Conservation (phyloP, 2,113 vertebrate genomes). For the Sigmodon hispidus region DNA sequence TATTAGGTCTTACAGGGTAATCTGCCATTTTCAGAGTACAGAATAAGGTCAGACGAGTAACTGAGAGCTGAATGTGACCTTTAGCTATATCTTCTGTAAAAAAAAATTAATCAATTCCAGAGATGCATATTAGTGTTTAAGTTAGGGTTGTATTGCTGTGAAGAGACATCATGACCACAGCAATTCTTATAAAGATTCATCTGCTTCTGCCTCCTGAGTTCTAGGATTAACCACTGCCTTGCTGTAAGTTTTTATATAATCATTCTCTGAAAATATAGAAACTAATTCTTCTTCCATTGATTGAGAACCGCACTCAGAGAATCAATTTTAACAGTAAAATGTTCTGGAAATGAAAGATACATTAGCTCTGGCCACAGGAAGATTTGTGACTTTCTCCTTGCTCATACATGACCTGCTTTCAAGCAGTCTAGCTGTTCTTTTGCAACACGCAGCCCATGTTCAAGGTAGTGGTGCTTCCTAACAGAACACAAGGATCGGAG, state of each 20-base stretch:
- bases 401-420: neutral
- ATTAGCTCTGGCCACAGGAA: neutral
- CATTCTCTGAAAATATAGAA: neutral
- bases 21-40: neutral
- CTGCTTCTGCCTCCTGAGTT: neutral
- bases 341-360: neutral
- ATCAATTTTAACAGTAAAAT: neutral
- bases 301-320: neutral
- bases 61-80: constrained; percentile 22
- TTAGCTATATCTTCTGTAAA: neutral
- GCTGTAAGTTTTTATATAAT: neutral
- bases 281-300: neutral
- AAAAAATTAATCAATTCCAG: constrained; percentile 2
- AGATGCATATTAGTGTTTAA: neutral
- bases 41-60: neutral
- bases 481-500: neutral
- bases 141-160: neutral
- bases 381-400: neutral
- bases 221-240: neutral
- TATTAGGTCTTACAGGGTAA: neutral
- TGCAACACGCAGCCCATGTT: neutral
- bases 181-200: neutral
- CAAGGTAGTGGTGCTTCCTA: neutral
- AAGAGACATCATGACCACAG: neutral
- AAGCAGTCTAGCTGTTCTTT: neutral